Percentiles rank a stretch among this genome's conserved stretches.
Evolutionary conservation across 2,113 vertebrate genomes (phyloP).

Genomic region (Malaclemys terrapin): DNA sequence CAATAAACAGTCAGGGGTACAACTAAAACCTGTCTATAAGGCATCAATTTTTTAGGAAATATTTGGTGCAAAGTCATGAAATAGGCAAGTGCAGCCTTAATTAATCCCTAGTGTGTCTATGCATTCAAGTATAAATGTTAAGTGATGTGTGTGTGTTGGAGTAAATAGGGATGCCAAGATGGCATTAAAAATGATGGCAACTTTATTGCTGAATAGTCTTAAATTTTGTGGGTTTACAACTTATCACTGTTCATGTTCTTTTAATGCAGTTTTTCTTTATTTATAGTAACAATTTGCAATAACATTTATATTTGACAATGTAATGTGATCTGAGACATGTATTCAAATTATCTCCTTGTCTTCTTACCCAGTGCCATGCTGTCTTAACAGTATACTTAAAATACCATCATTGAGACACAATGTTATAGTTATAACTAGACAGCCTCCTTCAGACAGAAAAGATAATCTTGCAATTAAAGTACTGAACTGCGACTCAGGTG

Average conservation of each 20-base stretch:
- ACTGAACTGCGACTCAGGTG: not conserved
- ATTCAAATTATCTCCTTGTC: not conserved
- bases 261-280: not conserved
- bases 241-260: not conserved
- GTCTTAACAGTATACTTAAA: not conserved
- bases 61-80: not conserved
- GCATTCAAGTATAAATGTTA: not conserved
- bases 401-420: not conserved
- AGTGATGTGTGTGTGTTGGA: not conserved
- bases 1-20: not conserved
- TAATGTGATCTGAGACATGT: not conserved
- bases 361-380: not conserved
- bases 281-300: not conserved
- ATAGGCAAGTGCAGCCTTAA: not conserved
- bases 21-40: not conserved
- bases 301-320: not conserved
- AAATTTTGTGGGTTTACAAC: not conserved
- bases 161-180: not conserved
- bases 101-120: not conserved
- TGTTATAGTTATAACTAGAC: not conserved
- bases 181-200: not conserved
- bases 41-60: not conserved
- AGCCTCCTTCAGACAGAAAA: not conserved
- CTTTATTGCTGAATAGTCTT: not conserved
- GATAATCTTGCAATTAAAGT: not conserved